Evolutionary conservation across 2,113 vertebrate genomes (phyloP).

Genomic region (Neoarius graeffei): DNA sequence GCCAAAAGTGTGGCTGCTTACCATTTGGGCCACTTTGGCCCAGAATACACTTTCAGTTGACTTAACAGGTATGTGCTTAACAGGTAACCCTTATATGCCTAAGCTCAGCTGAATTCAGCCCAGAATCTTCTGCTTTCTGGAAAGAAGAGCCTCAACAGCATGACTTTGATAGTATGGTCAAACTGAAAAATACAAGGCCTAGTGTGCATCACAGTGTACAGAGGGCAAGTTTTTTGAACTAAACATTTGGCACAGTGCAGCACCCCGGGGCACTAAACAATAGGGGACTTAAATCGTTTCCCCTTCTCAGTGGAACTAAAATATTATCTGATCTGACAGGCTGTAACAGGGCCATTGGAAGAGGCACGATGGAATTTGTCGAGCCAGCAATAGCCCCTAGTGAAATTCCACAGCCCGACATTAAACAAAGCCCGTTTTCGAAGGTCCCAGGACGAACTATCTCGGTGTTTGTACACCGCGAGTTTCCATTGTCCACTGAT

Average conservation of each 20-base stretch:
- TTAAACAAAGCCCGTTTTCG: constrained; percentile 67
- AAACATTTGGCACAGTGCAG: constrained; percentile 48
- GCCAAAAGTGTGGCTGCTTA: not conserved
- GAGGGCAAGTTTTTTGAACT: constrained; percentile 42
- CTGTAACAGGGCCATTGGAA: constrained; percentile 50
- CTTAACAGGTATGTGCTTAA: too few species aligned
- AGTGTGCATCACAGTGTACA: not conserved
- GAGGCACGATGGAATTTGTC: constrained; percentile 62
- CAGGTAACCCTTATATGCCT: not conserved
- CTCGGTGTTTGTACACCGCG: constrained; percentile 67
- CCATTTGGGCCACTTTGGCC: not conserved
- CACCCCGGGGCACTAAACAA: constrained; percentile 37
- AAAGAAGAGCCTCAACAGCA: constrained; percentile 1
- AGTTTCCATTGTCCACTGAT: constrained; percentile 35
- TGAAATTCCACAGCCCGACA: constrained; percentile 67
- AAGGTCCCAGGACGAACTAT: constrained; percentile 56
- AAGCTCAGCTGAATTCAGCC: not conserved
- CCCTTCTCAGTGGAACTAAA: constrained; percentile 54
- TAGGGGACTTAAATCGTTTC: constrained; percentile 48
- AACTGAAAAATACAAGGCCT: not conserved
- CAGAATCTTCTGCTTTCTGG: not conserved
- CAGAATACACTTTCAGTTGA: not conserved
- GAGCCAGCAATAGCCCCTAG: constrained; percentile 61
- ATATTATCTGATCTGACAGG: constrained; percentile 59
- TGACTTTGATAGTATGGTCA: not conserved